A percentile compares a stretch with the other conserved stretches of the same genome.
Conservation (phyloP, 1,140 invertebrate genomes). For the Antheraea mylitta region DNA sequence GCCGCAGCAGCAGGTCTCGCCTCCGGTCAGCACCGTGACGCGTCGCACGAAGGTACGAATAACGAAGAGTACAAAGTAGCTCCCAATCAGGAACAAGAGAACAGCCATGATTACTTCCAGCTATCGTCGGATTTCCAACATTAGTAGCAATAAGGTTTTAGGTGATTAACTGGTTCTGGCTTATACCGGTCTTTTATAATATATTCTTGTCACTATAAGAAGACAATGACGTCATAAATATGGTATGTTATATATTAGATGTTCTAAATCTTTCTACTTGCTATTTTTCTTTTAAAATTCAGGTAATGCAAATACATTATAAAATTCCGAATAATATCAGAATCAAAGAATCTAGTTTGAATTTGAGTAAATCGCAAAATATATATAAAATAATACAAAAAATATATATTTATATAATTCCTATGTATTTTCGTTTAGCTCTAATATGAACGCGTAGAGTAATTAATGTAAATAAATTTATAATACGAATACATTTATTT, state of each 20-base stretch:
- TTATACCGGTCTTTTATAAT: neutral
- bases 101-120: constrained; percentile 53
- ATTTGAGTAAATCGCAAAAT: neutral
- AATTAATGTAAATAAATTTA: constrained; percentile 7
- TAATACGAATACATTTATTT: neutral
- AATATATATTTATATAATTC: neutral
- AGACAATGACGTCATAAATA: neutral
- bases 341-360: neutral
- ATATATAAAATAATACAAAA: neutral
- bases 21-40: constrained; percentile 43
- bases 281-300: too few species aligned
- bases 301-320: neutral
- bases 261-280: too few species aligned
- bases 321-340: neutral
- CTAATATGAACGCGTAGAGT: neutral
- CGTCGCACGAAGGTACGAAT: constrained; percentile 68
- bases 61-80: constrained; percentile 52
- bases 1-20: constrained; percentile 62
- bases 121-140: constrained; percentile 63
- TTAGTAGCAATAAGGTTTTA: constrained; percentile 55
- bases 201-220: too few species aligned
- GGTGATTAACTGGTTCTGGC: constrained; percentile 22
- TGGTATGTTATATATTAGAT: too few species aligned
- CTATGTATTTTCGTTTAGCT: neutral
- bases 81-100: constrained; percentile 38